These are phyloP conservation scores for Thunnus thynnus DNA, from an alignment of 2,113 vertebrate species.

Conservation along the genomic window DNA sequence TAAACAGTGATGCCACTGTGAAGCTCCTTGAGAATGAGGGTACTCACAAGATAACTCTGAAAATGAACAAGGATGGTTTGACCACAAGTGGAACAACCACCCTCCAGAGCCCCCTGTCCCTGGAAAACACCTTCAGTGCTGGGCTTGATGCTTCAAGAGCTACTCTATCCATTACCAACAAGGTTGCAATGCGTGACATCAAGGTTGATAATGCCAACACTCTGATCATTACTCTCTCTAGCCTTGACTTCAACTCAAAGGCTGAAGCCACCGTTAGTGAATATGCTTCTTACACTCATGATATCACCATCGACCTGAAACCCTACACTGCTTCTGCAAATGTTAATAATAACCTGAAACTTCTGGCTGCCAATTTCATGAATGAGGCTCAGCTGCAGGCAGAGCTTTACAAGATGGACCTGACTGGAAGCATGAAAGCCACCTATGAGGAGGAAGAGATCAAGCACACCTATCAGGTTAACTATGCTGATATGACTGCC, in stretches of 20 bases:
- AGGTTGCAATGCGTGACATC: slow-evolving; percentile 85
- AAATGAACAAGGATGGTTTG: slow-evolving; percentile 86
- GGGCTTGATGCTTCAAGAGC: slow-evolving; percentile 85
- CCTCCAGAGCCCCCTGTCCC: slow-evolving; percentile 84
- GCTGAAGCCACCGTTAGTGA: slow-evolving; percentile 83
- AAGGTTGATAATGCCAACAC: slow-evolving; percentile 86
- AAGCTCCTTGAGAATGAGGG: slow-evolving; percentile 85
- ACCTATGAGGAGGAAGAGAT: slow-evolving; percentile 85
- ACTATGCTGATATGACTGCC: slow-evolving; percentile 83
- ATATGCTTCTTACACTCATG: slow-evolving; percentile 88
- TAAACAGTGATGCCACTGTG: slow-evolving; percentile 82
- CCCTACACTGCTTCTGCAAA: slow-evolving; percentile 84
- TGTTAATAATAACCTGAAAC: slow-evolving; percentile 87
- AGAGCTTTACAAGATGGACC: slow-evolving; percentile 86
- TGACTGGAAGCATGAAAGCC: slow-evolving; percentile 88
- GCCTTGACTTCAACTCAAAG: slow-evolving; percentile 87
- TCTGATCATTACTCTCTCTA: slow-evolving; percentile 84
- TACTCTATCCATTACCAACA: slow-evolving; percentile 84
- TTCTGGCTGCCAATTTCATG: slow-evolving; percentile 78
- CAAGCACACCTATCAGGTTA: slow-evolving; percentile 88
- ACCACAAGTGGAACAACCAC: slow-evolving; percentile 87
- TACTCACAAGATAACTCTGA: slow-evolving; percentile 88
- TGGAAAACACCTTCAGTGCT: slow-evolving; percentile 89
- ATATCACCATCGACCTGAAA: slow-evolving; percentile 85
- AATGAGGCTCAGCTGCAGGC: slow-evolving; percentile 87